Percentiles rank a stretch among this genome's conserved stretches.
phyloP scores from a whole-genome alignment of 35 echinoderm and acorn worm species.

The Chiridota heheva region DNA sequence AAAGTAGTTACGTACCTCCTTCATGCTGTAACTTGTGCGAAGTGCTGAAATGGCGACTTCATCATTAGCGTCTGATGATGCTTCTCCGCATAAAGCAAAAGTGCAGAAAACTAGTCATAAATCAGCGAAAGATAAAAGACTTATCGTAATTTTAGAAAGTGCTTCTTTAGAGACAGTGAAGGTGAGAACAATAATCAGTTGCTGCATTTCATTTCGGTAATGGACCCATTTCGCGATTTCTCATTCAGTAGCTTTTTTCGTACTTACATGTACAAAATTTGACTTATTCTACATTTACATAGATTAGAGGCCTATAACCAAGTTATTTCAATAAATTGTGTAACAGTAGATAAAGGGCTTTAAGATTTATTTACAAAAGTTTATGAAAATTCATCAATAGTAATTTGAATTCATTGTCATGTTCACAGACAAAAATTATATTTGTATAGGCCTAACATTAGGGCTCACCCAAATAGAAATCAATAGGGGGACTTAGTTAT shows the following conservation, averaged over 20 bases:
- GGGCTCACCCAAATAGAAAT: too few relatives aligned
- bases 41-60: too few relatives aligned
- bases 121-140: slow-evolving; percentile 56
- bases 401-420: background rate
- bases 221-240: background rate
- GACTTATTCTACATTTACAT: background rate
- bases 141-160: slow-evolving; percentile 75
- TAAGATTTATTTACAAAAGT: background rate
- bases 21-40: too few relatives aligned
- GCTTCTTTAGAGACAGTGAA: slow-evolving; percentile 78
- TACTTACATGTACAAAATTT: background rate
- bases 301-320: background rate
- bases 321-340: background rate
- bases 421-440: background rate
- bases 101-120: slow-evolving; percentile 68
- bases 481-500: too few relatives aligned
- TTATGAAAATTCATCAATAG: background rate
- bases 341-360: background rate
- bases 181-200: slow-evolving; percentile 9
- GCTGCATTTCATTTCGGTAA: background rate
- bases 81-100: slow-evolving; percentile 49
- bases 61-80: too few relatives aligned
- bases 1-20: too few relatives aligned
- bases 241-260: background rate
- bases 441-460: too few relatives aligned